Base-by-base conservation (phyloP, 2,113 vertebrate genomes). In the Phylloscopus trochilus region DNA sequence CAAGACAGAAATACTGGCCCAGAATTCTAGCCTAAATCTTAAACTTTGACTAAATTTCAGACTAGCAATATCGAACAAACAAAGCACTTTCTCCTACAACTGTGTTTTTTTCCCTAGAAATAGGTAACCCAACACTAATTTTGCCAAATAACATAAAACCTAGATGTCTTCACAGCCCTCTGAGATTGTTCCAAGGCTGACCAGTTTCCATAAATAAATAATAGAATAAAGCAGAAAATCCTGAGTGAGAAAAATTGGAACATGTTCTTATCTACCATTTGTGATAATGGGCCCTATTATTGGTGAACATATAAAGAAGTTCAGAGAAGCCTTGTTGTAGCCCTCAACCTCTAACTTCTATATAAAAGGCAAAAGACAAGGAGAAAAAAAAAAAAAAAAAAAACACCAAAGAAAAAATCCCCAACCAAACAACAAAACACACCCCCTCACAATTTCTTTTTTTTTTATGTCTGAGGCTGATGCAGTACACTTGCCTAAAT, bases 1-100 rank as follows among this genome's bases (percentile, higher is more conserved):
- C 24, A 78, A 94, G 87, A 88, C 43, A 95, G 86, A 90, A 85
- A 83, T 74, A 87, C 66, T 76, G 59, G 43, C 59, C 74, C 72
- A 81, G 63, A 92, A 53, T 60, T 87, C 23, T 87, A 74, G 73
- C 62, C 58, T 87, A 93, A 87, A 47, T 46, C 43, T 90, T 78
- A 51, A 91, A 67, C 73, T 93, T 93, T 31, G 62, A 46, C 68
- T 92, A 55, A 37, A 77, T 63, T 92, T 90, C 86, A 80, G 74
- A 93, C 46, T 72, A 95, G 14, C 23, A 94, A 67, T 60, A 68
- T 47, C 52, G 28, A 89, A 69, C 17, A 53, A 91, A 84, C 7
- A 39, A 46, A 37, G 2, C 19, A 37, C 27, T 62, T 85, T 78
- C 14, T 55, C 28, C 60, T 73, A 58, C 17, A 76, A 22, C 28